Percentiles rank a stretch among this genome's conserved stretches.
Conservation (phyloP, 2,888 invertebrate species). For the Tetropium fuscum region DNA sequence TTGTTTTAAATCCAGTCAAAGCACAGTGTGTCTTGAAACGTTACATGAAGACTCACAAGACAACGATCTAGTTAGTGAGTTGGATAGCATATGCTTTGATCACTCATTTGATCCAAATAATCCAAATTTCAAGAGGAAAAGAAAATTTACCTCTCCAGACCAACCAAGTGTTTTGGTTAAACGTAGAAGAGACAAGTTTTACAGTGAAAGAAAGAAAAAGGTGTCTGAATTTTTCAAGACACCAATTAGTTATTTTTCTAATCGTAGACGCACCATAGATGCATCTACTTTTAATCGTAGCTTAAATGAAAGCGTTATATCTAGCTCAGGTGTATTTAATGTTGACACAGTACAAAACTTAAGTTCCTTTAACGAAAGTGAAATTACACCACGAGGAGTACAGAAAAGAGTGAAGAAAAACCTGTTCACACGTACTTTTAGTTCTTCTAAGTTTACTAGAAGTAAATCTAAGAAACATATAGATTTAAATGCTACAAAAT, state of each 20-base stretch:
- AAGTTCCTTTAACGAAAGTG: constrained; percentile 42
- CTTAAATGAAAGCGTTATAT: constrained; percentile 59
- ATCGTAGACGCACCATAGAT: constrained; percentile 61
- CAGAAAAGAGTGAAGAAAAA: constrained; percentile 58
- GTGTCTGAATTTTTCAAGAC: constrained; percentile 62
- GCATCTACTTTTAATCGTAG: constrained; percentile 53
- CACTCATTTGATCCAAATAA: constrained; percentile 45
- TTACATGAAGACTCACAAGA: constrained; percentile 58
- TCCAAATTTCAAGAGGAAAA: constrained; percentile 49
- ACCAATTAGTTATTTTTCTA: constrained; percentile 61
- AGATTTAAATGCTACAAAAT: constrained; percentile 54
- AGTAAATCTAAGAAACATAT: constrained; percentile 49
- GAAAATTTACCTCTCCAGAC: constrained; percentile 53
- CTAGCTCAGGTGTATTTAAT: constrained; percentile 61
- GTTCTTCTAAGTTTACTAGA: constrained; percentile 59
- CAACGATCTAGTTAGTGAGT: constrained; percentile 47
- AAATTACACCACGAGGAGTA: constrained; percentile 39
- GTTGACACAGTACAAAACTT: constrained; percentile 60
- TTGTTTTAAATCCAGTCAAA: constrained; percentile 37
- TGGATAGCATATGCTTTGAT: constrained; percentile 50
- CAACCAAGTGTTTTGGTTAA: constrained; percentile 42
- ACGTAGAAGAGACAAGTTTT: constrained; percentile 59
- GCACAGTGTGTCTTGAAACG: constrained; percentile 51
- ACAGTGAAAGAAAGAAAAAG: constrained; percentile 57
- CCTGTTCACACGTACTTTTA: constrained; percentile 61